Base-by-base conservation (phyloP, 2,113 vertebrate genomes). In the Phalacrocorax brasilianus region DNA sequence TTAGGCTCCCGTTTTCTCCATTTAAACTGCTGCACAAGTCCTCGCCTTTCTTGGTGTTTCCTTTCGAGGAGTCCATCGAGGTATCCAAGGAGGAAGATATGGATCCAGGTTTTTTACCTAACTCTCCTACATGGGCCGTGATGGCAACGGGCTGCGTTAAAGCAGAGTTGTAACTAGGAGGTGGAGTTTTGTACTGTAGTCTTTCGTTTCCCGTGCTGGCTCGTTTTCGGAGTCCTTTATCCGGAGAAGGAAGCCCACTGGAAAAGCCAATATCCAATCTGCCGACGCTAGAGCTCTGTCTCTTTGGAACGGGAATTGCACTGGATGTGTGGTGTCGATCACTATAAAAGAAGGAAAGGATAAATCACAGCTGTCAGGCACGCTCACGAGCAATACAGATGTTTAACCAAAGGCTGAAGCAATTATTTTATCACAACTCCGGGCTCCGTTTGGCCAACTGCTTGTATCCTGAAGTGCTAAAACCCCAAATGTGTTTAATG, bases 221-320 rank as follows among this genome's bases (percentile, higher is more conserved):
- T 74, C 98, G 98, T 97, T 99, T 99, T 62, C 99, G 98, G 88
- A 97, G 97, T 90, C 98, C 98, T 96, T 98, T 98, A 86, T 99
- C 99, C 3, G 99, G 99, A 68, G 99, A 99, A 83, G 98, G 98
- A 86, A 97, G 97, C 67, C 96, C 98, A 59, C 97, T 71, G 8
- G 98, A 98, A 85, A 97, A 98, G 65, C 97, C 97, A 2, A 97
- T 32, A 72, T 99, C 99, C 8, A 98, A 96, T 38, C 97, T 96
- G n/a, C 97, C 97, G 7, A 98, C 98, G 33, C 98, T 94, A 6
- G 98, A 97, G 77, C 98, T 98, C 89, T 99, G 98, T 97, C 99
- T 99, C 97, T 98, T 96, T 63, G 99, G 99, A 90, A 99, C 99
- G 0, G 99, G 99, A 96, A 99, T 99, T 47, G 99, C 98, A 70